phyloP scores from a whole-genome alignment of 2,113 vertebrate genomes.

The Datnioides undecimradiatus region DNA sequence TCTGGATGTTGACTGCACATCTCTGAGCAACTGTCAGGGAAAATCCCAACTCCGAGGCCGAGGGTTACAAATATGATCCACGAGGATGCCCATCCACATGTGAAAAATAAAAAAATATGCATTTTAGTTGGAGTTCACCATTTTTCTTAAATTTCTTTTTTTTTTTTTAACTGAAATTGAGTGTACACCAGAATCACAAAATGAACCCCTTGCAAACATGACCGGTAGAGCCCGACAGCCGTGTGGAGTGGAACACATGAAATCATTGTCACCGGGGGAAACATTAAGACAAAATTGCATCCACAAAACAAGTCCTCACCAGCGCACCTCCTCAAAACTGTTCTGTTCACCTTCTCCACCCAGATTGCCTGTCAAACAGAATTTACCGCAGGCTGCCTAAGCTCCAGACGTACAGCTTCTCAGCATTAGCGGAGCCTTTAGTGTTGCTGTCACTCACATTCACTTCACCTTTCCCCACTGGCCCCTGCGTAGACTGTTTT shows the following conservation, averaged over 20 bases:
- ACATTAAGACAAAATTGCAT: constrained; percentile 39
- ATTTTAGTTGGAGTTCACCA: neutral
- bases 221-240: neutral
- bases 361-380: constrained; percentile 7
- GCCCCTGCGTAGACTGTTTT: constrained; percentile 1
- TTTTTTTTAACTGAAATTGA: neutral
- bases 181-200: neutral
- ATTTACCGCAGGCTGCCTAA: neutral
- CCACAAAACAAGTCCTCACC: constrained; percentile 31
- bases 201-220: neutral
- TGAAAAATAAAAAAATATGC: neutral
- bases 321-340: neutral
- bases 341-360: no score
- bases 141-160: no score
- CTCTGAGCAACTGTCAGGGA: neutral
- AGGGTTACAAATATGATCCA: neutral
- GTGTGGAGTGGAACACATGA: constrained; percentile 9
- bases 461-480: neutral
- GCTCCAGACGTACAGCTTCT: neutral
- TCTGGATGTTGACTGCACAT: neutral
- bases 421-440: neutral
- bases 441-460: constrained; percentile 19
- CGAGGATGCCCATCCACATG: neutral
- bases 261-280: constrained; percentile 12
- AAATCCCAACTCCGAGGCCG: neutral